Conservation (phyloP, 1,140 invertebrate species). For the Drosophila grimshawi region DNA sequence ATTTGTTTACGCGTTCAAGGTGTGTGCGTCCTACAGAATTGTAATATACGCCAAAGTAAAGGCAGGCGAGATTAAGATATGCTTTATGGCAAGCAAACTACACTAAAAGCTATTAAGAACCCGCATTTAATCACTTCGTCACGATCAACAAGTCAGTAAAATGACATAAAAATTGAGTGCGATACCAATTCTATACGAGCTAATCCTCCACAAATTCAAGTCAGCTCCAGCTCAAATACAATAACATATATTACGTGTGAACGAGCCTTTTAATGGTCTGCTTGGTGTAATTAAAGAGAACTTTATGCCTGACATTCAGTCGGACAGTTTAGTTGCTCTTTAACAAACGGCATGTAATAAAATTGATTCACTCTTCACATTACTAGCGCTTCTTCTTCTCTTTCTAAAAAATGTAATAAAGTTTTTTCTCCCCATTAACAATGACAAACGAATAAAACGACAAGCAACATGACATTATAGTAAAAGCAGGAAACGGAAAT, state of each 20-base stretch:
- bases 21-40: background rate
- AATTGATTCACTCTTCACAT: slow-evolving; percentile 5
- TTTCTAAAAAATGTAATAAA: background rate
- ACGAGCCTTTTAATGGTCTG: slow-evolving; percentile 16
- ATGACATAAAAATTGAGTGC: slow-evolving; percentile 43
- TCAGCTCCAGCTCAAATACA: background rate
- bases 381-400: background rate
- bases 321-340: background rate
- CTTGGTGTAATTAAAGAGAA: slow-evolving; percentile 11
- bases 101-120: slow-evolving; percentile 1
- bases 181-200: slow-evolving; percentile 35
- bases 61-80: background rate
- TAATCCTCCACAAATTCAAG: slow-evolving; percentile 1
- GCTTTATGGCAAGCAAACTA: slow-evolving; percentile 2
- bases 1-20: slow-evolving; percentile 6
- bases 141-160: slow-evolving; percentile 41
- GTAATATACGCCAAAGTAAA: background rate
- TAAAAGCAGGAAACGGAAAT: slow-evolving; percentile 60
- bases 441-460: background rate
- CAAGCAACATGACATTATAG: slow-evolving; percentile 28
- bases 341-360: background rate
- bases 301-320: background rate
- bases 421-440: background rate
- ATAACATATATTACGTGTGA: slow-evolving; percentile 8
- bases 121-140: background rate